A percentile compares a stretch with the other conserved stretches of the same genome.
Evolutionary conservation across 2,797 vertebrate genomes (phyloP).

Genomic region (Xiphophorus birchmanni): DNA sequence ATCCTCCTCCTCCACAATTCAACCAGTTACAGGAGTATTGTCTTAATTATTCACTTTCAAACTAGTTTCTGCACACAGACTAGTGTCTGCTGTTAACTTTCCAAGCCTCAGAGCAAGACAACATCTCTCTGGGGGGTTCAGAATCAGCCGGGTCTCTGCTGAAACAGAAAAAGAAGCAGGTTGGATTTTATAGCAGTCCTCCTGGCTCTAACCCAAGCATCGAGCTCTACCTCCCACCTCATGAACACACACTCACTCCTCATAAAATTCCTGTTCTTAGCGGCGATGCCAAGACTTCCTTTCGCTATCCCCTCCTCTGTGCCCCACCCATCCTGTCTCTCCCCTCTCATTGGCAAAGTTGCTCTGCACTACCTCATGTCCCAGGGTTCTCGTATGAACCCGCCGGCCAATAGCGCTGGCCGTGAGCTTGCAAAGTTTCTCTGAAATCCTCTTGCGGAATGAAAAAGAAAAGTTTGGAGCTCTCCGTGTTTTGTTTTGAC

Average conservation of each 20-base stretch:
- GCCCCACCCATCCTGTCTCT: slow-evolving; percentile 45
- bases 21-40: slow-evolving; percentile 37
- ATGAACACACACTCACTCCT: slow-evolving; percentile 32
- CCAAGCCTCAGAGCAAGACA: slow-evolving; percentile 44
- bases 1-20: slow-evolving; percentile 52
- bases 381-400: slow-evolving; percentile 50
- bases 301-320: slow-evolving; percentile 38
- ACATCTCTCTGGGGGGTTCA: slow-evolving; percentile 35
- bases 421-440: slow-evolving; percentile 16
- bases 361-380: slow-evolving; percentile 57
- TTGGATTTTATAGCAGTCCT: slow-evolving; percentile 58
- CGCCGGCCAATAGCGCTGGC: slow-evolving; percentile 34
- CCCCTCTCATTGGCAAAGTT: slow-evolving; percentile 59
- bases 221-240: slow-evolving; percentile 37
- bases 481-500: slow-evolving; percentile 14
- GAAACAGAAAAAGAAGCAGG: slow-evolving; percentile 61
- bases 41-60: slow-evolving; percentile 30
- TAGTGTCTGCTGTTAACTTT: slow-evolving; percentile 27
- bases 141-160: slow-evolving; percentile 46
- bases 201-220: slow-evolving; percentile 50
- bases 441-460: slow-evolving; percentile 18
- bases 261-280: slow-evolving; percentile 45
- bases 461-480: slow-evolving; percentile 10
- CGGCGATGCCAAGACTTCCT: slow-evolving; percentile 51
- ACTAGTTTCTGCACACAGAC: slow-evolving; percentile 38